A percentile compares a stretch with the other conserved stretches of the same genome.
Evolutionary conservation across 2,888 invertebrate species (phyloP).

Genomic region (Hecatera dysodea): DNA sequence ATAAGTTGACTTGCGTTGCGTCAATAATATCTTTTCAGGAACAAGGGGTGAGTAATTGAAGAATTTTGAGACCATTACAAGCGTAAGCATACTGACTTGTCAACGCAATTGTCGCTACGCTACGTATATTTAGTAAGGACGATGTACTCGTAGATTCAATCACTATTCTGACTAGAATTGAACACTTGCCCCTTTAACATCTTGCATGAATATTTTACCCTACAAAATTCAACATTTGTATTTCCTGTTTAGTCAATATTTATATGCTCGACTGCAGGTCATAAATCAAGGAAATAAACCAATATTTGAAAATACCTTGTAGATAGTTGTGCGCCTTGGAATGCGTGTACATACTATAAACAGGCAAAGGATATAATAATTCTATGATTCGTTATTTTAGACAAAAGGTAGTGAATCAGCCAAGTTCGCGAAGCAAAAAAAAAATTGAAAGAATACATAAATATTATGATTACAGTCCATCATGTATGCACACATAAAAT

Average conservation of each 20-base stretch:
- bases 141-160: not conserved
- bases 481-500: too few relatives aligned
- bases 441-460: too few relatives aligned
- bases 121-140: not conserved
- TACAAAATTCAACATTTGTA: constrained; percentile 32
- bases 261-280: constrained; percentile 33
- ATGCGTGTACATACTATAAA: constrained; percentile 19
- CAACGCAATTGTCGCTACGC: too few relatives aligned
- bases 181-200: not conserved
- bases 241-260: constrained; percentile 43
- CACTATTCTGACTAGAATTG: not conserved
- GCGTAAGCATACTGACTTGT: too few relatives aligned
- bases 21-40: too few relatives aligned
- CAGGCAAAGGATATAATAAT: constrained; percentile 33
- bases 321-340: constrained; percentile 62
- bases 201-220: constrained; percentile 24
- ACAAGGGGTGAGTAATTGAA: too few relatives aligned
- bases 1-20: not conserved
- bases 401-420: not conserved
- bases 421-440: not conserved
- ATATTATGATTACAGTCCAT: too few relatives aligned
- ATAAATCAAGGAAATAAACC: constrained; percentile 56
- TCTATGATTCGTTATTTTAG: constrained; percentile 23
- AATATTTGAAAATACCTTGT: constrained; percentile 59
- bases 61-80: too few relatives aligned